Evolutionary conservation across 2,797 vertebrate species (phyloP).

Genomic region (Micropoecilia bifurca): DNA sequence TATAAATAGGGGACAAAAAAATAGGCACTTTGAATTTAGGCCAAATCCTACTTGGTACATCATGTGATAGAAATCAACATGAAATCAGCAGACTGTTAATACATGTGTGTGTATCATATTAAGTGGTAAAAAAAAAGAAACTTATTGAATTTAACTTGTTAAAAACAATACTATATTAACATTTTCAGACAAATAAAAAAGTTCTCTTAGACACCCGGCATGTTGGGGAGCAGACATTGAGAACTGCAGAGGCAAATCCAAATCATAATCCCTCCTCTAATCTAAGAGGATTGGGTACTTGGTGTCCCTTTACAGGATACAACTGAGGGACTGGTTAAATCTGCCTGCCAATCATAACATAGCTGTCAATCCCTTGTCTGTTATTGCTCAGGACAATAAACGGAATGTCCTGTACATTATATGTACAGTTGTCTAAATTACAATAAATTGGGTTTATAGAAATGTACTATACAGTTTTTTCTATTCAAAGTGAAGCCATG

Average conservation of each 20-base stretch:
- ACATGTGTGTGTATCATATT: neutral
- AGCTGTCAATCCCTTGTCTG: slow-evolving; percentile 74
- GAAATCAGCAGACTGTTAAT: neutral
- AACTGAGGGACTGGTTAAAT: slow-evolving; percentile 75
- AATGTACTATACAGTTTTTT: neutral
- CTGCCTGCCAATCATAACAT: slow-evolving; percentile 78
- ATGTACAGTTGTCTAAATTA: neutral
- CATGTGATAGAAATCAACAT: neutral
- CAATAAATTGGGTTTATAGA: neutral
- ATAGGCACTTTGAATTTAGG: slow-evolving; percentile 22
- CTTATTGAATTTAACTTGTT: neutral
- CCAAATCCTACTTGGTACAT: slow-evolving; percentile 13
- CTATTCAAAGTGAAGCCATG: neutral
- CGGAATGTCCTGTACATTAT: slow-evolving; percentile 24
- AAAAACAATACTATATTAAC: slow-evolving; percentile 1
- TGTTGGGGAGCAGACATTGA: slow-evolving; percentile 57
- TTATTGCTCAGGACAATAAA: slow-evolving; percentile 62
- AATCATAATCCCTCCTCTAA: slow-evolving; percentile 81
- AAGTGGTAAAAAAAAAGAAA: neutral
- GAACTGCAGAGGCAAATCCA: slow-evolving; percentile 72
- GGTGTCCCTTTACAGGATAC: slow-evolving; percentile 62
- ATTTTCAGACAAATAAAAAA: neutral
- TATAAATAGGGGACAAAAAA: slow-evolving; percentile 27
- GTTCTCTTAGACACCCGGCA: slow-evolving; percentile 23
- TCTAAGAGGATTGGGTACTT: slow-evolving; percentile 79